Percentiles rank a stretch among this genome's conserved stretches.
Conservation (phyloP, 1,140 invertebrate species). For the Probaryconus sp. region DNA sequence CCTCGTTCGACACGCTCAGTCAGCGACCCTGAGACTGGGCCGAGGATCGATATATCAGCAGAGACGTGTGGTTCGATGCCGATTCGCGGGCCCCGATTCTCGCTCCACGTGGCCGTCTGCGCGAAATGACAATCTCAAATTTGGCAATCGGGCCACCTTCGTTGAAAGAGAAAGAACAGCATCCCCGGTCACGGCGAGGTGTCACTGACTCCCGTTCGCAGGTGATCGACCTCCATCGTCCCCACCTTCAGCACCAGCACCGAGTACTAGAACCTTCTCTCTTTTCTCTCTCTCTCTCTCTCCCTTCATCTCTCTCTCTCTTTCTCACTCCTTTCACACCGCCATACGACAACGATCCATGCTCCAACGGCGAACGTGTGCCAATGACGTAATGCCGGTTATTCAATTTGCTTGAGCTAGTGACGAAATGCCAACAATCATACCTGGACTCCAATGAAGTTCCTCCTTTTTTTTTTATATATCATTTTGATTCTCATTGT, state of each 20-base stretch:
- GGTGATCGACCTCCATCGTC: slow-evolving; percentile 78
- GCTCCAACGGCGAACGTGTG: slow-evolving; percentile 66
- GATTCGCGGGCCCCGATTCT: slow-evolving; percentile 8
- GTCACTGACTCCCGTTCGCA: slow-evolving; percentile 78
- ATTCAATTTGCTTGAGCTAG: slow-evolving; percentile 76
- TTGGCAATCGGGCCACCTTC: slow-evolving; percentile 52
- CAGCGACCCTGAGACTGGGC: slow-evolving; percentile 39
- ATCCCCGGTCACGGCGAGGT: slow-evolving; percentile 71
- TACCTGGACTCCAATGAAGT: slow-evolving; percentile 62
- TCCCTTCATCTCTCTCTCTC: no score
- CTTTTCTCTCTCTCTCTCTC: no score
- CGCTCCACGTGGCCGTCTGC: slow-evolving; percentile 45
- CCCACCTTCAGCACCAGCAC: slow-evolving; percentile 58
- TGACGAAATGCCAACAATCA: slow-evolving; percentile 75
- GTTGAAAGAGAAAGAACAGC: slow-evolving; percentile 66
- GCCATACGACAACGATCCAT: slow-evolving; percentile 46
- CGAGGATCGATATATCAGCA: slow-evolving; percentile 16
- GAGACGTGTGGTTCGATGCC: slow-evolving; percentile 8
- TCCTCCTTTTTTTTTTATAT: slow-evolving; percentile 26
- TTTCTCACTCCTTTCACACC: slow-evolving; percentile 49
- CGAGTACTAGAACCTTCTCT: slow-evolving; percentile 61
- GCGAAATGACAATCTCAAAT: slow-evolving; percentile 45
- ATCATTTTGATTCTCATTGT: not conserved
- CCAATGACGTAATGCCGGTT: slow-evolving; percentile 77
- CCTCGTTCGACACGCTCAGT: slow-evolving; percentile 11